Evolutionary conservation across 1,140 invertebrate species (phyloP).

Genomic region (Diuraphis noxia): DNA sequence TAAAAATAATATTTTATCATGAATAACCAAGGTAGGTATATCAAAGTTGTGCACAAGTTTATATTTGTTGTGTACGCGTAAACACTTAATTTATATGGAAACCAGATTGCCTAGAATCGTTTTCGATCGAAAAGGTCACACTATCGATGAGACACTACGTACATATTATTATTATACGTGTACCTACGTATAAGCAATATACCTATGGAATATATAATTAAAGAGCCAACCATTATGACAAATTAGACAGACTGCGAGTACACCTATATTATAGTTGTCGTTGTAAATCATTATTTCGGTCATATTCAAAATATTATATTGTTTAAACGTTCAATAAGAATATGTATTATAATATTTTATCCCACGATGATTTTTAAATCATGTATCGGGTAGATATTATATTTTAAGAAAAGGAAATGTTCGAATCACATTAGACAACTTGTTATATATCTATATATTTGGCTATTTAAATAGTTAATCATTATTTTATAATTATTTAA

Average conservation of each 20-base stretch:
- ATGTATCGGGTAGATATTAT: background rate
- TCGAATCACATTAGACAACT: background rate
- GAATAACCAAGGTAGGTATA: background rate
- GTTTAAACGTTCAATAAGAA: too few species aligned
- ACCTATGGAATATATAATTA: background rate
- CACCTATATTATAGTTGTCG: background rate
- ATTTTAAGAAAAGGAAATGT: background rate
- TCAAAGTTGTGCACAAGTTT: background rate
- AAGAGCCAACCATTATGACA: background rate
- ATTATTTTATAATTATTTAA: too few species aligned
- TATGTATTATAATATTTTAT: background rate
- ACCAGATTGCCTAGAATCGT: slow-evolving; percentile 48
- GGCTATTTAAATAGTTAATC: too few species aligned
- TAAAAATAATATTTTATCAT: background rate
- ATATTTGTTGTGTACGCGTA: background rate
- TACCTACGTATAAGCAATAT: background rate
- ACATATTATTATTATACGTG: background rate
- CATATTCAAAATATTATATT: background rate
- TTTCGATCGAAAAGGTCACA: slow-evolving; percentile 40
- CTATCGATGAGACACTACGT: background rate
- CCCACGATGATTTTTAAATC: background rate
- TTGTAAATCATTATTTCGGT: background rate
- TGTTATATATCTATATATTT: too few species aligned
- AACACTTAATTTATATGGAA: background rate
- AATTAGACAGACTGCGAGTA: background rate